Conservation (phyloP, 2,888 invertebrate genomes). For the Philonicus albiceps region DNA sequence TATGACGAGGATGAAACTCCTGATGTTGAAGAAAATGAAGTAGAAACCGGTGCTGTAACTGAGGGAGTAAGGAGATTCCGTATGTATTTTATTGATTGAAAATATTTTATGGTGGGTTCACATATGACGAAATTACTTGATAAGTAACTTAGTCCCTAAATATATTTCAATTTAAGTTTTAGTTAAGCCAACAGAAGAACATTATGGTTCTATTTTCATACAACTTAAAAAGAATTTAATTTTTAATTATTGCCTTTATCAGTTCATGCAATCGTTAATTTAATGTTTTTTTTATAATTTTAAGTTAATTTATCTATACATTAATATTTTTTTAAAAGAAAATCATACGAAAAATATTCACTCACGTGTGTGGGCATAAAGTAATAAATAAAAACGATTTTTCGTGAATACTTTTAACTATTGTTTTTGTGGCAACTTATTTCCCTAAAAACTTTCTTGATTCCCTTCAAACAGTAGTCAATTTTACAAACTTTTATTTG, state of each 20-base stretch:
- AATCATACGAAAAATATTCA: background rate
- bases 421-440: background rate
- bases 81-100: constrained; percentile 54
- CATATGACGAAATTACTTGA: background rate
- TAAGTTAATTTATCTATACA: too few species aligned
- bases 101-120: constrained; percentile 48
- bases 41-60: constrained; percentile 50
- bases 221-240: too few species aligned
- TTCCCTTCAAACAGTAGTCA: too few species aligned
- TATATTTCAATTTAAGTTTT: too few species aligned
- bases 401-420: background rate
- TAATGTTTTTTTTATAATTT: too few species aligned
- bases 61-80: constrained; percentile 57
- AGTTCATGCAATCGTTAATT: too few species aligned
- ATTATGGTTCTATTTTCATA: too few species aligned
- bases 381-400: background rate
- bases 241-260: too few species aligned
- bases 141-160: too few species aligned
- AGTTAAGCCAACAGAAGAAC: too few species aligned
- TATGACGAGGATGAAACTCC: constrained; percentile 57
- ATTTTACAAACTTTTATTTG: too few species aligned
- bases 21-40: constrained; percentile 56
- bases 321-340: too few species aligned
- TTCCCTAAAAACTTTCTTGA: background rate
- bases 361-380: background rate